A percentile compares a stretch with the other conserved stretches of the same genome.
Evolutionary conservation across 2,888 invertebrate genomes (phyloP).

Genomic region (Drosophila neotestacea): DNA sequence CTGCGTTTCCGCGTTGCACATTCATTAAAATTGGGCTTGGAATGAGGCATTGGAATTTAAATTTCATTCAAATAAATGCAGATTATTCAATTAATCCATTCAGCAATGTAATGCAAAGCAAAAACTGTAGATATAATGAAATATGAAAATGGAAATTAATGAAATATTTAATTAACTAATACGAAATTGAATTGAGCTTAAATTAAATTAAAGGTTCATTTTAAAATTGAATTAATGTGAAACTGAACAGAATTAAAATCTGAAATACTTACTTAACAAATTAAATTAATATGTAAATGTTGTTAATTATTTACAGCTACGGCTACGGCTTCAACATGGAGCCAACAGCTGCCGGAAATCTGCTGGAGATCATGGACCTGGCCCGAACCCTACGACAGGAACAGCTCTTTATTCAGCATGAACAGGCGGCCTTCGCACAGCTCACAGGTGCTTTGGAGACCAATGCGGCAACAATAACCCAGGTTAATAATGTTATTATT

Average conservation of each 20-base stretch:
- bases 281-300: not conserved
- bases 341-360: constrained; percentile 83
- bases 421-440: constrained; percentile 92
- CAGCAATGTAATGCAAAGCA: not conserved
- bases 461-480: constrained; percentile 86
- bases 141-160: not conserved
- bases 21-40: not conserved
- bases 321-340: constrained; percentile 76
- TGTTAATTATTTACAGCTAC: constrained; percentile 16
- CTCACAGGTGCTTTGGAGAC: constrained; percentile 90
- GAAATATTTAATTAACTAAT: not conserved
- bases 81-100: not conserved
- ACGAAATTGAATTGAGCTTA: not conserved
- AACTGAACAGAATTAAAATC: not conserved
- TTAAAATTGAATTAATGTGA: not conserved
- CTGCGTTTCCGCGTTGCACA: not conserved
- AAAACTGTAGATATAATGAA: not conserved
- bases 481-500: constrained; percentile 63
- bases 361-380: constrained; percentile 85
- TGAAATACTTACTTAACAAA: not conserved
- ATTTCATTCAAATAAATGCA: constrained; percentile 1
- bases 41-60: not conserved
- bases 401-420: constrained; percentile 93
- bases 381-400: constrained; percentile 87
- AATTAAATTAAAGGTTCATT: not conserved